A percentile compares a stretch with the other conserved stretches of the same genome.
Conservation (phyloP, 1,140 invertebrate species). For the Calycopis cecrops region DNA sequence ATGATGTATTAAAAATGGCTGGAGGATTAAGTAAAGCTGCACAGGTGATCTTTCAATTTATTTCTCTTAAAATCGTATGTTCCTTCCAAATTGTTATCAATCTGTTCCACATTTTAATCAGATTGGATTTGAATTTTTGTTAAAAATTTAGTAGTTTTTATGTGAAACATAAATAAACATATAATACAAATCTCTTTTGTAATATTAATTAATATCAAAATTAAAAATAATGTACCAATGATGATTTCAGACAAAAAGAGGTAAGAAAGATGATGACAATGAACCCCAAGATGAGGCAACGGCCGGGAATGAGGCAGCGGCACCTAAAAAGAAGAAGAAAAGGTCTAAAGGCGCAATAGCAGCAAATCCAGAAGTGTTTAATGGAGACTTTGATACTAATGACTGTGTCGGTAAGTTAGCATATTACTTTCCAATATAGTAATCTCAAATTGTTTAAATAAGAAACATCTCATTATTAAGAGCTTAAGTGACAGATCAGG, state of each 20-base stretch:
- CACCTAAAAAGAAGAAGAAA: constrained; percentile 58
- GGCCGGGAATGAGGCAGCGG: constrained; percentile 37
- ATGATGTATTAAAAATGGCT: constrained; percentile 86
- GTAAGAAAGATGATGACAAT: constrained; percentile 69
- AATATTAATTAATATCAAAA: neutral
- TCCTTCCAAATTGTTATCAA: too few relatives aligned
- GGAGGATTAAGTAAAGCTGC: constrained; percentile 76
- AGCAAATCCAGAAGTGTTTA: constrained; percentile 52
- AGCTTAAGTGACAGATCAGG: too few relatives aligned
- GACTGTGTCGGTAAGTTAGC: constrained; percentile 53
- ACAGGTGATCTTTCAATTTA: constrained; percentile 39
- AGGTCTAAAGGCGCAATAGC: constrained; percentile 53
- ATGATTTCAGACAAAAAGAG: constrained; percentile 56
- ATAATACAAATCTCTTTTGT: neutral
- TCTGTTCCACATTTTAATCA: neutral
- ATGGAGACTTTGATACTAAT: constrained; percentile 66
- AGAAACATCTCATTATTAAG: too few relatives aligned
- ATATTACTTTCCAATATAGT: too few relatives aligned
- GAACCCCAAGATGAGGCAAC: constrained; percentile 39
- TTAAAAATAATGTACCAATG: neutral
- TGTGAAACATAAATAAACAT: too few relatives aligned
- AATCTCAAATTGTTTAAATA: too few relatives aligned
- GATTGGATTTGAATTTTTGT: too few relatives aligned
- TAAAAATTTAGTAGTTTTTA: too few relatives aligned
- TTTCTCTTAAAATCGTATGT: too few relatives aligned